phyloP scores from a whole-genome alignment of 30 jellyfish, hydroid and myxozoan species.

The Sanderia malayensis region DNA sequence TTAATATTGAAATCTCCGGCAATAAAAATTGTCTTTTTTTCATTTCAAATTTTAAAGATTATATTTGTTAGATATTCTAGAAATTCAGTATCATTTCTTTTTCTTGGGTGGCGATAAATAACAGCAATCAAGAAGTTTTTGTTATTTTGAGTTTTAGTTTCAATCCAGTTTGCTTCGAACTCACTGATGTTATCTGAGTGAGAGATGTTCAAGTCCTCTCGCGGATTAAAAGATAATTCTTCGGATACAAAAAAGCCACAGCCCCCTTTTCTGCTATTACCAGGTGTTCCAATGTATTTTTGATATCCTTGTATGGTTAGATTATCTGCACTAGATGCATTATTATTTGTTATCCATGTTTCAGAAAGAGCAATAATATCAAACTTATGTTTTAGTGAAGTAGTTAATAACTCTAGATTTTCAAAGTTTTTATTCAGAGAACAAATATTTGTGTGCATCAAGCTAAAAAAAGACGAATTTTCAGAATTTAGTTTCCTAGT shows the following conservation, averaged over 20 bases:
- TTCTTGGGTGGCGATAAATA: conserved; percentile 44
- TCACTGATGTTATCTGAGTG: conserved; percentile 17
- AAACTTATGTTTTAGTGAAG: conserved; percentile 27
- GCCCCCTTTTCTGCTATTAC: conserved; percentile 21
- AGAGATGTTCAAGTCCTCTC: conserved; percentile 26
- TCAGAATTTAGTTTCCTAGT: background rate
- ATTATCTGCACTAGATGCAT: conserved; percentile 8
- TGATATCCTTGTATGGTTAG: conserved; percentile 10
- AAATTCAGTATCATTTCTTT: conserved; percentile 16
- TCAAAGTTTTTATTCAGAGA: conserved; percentile 32
- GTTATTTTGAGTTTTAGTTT: conserved; percentile 9
- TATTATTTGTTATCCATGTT: background rate
- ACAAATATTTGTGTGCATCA: conserved; percentile 41
- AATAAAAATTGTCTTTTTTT: conserved; percentile 16
- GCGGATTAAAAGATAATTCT: conserved; percentile 26
- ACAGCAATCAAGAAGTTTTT: conserved; percentile 24
- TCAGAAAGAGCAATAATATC: conserved; percentile 46
- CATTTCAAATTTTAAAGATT: conserved; percentile 20
- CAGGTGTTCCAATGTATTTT: background rate
- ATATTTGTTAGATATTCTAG: conserved; percentile 26
- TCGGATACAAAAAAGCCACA: conserved; percentile 49
- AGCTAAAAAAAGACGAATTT: background rate
- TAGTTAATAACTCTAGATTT: conserved; percentile 1
- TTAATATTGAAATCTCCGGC: conserved; percentile 47
- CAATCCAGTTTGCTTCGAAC: conserved; percentile 56